phyloP scores from a whole-genome alignment of 2,113 vertebrate genomes.

The Chaetodon auriga region DNA sequence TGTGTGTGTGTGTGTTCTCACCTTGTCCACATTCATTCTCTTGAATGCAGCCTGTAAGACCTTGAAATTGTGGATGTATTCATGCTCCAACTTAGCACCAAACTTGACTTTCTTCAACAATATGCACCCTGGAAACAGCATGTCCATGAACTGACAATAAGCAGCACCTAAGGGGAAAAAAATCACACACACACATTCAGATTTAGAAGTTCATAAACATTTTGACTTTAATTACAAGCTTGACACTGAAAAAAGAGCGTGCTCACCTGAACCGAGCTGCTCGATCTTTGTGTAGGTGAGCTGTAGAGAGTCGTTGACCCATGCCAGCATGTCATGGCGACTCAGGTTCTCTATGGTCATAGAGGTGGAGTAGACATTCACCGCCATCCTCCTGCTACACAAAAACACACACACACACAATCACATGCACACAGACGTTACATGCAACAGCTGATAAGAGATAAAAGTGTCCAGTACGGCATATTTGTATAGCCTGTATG shows the following conservation, averaged over 20 bases:
- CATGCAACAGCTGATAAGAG: not conserved
- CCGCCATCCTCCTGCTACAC: conserved; percentile 93
- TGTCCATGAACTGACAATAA: conserved; percentile 99
- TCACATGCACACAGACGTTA: not conserved
- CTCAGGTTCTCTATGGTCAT: conserved; percentile 97
- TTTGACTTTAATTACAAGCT: not conserved
- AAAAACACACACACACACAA: conserved; percentile 35
- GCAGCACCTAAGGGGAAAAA: conserved; percentile 85
- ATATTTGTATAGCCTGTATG: not conserved
- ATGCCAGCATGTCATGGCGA: conserved; percentile 97
- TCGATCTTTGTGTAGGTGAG: conserved; percentile 96
- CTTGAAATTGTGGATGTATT: conserved; percentile 98
- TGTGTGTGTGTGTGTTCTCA: conserved; percentile 73
- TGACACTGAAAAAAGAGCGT: not conserved
- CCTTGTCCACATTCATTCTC: conserved; percentile 98
- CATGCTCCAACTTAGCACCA: conserved; percentile 94
- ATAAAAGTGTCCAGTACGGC: not conserved
- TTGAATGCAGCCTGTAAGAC: conserved; percentile 96
- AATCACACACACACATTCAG: not conserved
- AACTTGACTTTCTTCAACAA: conserved; percentile 96
- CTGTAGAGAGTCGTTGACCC: conserved; percentile 97
- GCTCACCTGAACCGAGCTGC: conserved; percentile 93
- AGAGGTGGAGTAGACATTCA: conserved; percentile 97
- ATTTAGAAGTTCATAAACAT: not conserved
- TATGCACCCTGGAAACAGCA: conserved; percentile 96